Base-by-base conservation (phyloP, 2,113 vertebrate species). In the Apodemus speciosus region DNA sequence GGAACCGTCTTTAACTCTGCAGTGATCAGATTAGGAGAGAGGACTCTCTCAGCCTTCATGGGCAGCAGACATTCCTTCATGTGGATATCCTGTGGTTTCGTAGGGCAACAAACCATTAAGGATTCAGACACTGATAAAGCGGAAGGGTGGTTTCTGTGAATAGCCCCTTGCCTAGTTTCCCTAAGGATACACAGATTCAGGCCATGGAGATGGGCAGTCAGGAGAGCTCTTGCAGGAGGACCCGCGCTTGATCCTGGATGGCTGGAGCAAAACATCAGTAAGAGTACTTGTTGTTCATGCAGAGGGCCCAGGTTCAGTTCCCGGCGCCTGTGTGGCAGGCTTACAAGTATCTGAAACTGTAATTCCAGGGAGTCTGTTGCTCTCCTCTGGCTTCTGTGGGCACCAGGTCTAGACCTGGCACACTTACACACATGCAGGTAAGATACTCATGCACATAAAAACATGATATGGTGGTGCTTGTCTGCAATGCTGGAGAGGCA, bases 31-130 rank as follows among this genome's bases (percentile, higher is more conserved):
- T 30, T 1, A 58, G 20, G 23, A 75, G 6, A 53, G 58, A 64
- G 9, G 14, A 94, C 86, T 60, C 90, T 60, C 88, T 66, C 25
- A 0, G 49, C 10, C 64, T 77, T 84, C 66, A 38, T 11, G 73
- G 40, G 91, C 66, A 64, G 60, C 84, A 0, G 0, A 0, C 64
- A 64, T 38, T 95, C 66, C 35, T 89, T 73, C 62, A 20, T 68
- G 14, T 56, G 32, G 92, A 90, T 95, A 43, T 77, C 60, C 16
- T 95, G 88, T 62, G 21, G 64, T 94, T 96, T 97, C 62, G 0
- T 58, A 92, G 40, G 69, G 77, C 27, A 64, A 9, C 90, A 53
- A 95, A 38, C 27, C 10, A 5, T 90, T 64, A 43, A 14, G 38
- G 60, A 27, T 46, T 91, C 43, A 10, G 3, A 84, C 35, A 30